Conservation (phyloP, 1,140 invertebrate genomes). For the Drosophila arizonae region DNA sequence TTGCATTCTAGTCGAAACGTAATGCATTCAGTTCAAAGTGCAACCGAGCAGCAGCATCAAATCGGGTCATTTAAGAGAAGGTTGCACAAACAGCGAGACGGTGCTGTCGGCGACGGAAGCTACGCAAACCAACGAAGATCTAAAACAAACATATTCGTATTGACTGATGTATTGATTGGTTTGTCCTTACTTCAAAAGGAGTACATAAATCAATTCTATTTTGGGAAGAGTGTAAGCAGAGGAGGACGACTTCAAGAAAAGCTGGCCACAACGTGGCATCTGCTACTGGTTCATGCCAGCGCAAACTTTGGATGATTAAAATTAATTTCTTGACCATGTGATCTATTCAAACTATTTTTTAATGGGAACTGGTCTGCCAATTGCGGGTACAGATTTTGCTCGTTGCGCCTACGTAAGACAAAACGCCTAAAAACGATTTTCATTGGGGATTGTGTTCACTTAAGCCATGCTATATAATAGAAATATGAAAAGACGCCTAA, state of each 20-base stretch:
- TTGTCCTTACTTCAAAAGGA: constrained; percentile 67
- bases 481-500: constrained; percentile 26
- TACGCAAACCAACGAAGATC: not conserved
- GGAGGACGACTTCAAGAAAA: constrained; percentile 44
- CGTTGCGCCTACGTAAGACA: constrained; percentile 29
- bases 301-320: constrained; percentile 61
- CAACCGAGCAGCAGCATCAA: constrained; percentile 55
- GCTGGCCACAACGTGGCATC: not conserved
- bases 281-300: constrained; percentile 3
- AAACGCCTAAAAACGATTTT: constrained; percentile 28
- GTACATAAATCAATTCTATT: constrained; percentile 72
- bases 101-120: not conserved
- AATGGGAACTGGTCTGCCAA: not conserved
- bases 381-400: not conserved
- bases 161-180: constrained; percentile 8
- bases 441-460: not conserved
- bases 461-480: no score
- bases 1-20: constrained; percentile 48
- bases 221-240: constrained; percentile 72
- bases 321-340: not conserved
- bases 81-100: constrained; percentile 48
- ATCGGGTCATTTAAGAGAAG: constrained; percentile 56
- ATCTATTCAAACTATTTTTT: not conserved
- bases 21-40: constrained; percentile 73
- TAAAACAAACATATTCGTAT: not conserved